Evolutionary conservation across 2,888 invertebrate genomes (phyloP).

Genomic region (Embidobia sp.): DNA sequence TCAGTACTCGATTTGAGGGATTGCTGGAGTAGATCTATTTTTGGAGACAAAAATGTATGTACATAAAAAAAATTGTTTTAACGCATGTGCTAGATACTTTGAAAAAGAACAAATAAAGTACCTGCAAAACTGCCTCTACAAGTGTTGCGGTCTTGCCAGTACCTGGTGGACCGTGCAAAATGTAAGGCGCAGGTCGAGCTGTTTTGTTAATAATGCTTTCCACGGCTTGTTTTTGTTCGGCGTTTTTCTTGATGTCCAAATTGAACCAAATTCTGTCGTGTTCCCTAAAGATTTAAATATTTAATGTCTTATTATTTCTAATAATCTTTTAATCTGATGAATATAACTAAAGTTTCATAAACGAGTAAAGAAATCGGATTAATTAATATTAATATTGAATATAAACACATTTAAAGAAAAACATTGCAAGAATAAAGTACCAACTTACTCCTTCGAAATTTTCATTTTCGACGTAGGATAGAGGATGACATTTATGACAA

Average conservation of each 20-base stretch:
- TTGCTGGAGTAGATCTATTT: conserved; percentile 73
- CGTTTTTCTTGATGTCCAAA: conserved; percentile 82
- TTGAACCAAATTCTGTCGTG: conserved; percentile 73
- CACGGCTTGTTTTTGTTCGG: conserved; percentile 86
- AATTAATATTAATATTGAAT: no score
- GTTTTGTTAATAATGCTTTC: conserved; percentile 85
- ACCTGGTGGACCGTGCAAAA: conserved; percentile 87
- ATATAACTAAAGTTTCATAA: no score
- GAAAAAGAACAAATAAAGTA: no score
- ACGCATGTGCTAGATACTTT: no score
- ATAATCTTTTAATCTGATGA: no score
- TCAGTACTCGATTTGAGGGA: conserved; percentile 83
- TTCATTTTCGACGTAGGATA: conserved; percentile 30
- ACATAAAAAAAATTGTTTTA: no score
- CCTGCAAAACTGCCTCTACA: conserved; percentile 56
- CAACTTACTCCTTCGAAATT: neutral
- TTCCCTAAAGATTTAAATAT: conserved; percentile 1
- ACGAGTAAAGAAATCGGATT: no score
- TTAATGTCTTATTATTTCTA: no score
- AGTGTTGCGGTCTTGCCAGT: conserved; percentile 62
- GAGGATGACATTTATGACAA: conserved; percentile 46
- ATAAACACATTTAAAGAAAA: neutral
- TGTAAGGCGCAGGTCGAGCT: conserved; percentile 87
- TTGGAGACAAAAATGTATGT: no score
- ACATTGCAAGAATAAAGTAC: neutral